Evolutionary conservation across 1,140 invertebrate genomes (phyloP).

Genomic region (Pseudachorutes palmiensis): DNA sequence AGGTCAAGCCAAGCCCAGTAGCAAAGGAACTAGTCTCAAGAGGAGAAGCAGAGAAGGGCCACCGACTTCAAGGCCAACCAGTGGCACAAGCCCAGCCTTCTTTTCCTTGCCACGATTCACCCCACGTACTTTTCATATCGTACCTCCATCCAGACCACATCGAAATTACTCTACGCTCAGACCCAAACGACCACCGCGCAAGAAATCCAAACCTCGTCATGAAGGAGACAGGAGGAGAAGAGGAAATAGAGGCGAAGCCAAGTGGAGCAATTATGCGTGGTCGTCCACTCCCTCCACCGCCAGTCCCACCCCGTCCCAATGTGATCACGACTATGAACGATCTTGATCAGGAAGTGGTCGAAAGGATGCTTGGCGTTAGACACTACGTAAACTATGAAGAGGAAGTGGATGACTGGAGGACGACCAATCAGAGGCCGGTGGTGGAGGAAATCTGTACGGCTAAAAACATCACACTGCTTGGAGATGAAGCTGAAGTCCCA

Average conservation of each 20-base stretch:
- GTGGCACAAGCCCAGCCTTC: slow-evolving; percentile 18
- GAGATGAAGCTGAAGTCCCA: background rate
- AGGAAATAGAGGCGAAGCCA: slow-evolving; percentile 11
- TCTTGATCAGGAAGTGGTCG: slow-evolving; percentile 31
- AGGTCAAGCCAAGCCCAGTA: slow-evolving; percentile 1
- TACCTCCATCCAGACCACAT: slow-evolving; percentile 34
- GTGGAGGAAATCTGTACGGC: slow-evolving; percentile 18
- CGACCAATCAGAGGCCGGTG: background rate
- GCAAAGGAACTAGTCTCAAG: slow-evolving; percentile 19
- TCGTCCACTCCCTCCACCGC: slow-evolving; percentile 35
- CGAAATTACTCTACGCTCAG: slow-evolving; percentile 32
- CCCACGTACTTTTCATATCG: slow-evolving; percentile 35
- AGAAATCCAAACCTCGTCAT: background rate
- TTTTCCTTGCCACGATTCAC: slow-evolving; percentile 33
- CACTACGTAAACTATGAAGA: slow-evolving; percentile 36
- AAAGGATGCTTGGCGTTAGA: slow-evolving; percentile 15
- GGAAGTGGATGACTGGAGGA: background rate
- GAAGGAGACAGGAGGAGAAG: background rate
- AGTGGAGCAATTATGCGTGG: slow-evolving; percentile 33
- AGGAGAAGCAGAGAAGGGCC: slow-evolving; percentile 26
- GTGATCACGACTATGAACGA: slow-evolving; percentile 25
- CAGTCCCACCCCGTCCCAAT: slow-evolving; percentile 27
- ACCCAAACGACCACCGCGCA: slow-evolving; percentile 35
- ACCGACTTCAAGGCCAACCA: background rate
- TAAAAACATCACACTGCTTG: slow-evolving; percentile 28